Conservation (phyloP, 2,113 vertebrate genomes). For the Pogonocichla stellata region DNA sequence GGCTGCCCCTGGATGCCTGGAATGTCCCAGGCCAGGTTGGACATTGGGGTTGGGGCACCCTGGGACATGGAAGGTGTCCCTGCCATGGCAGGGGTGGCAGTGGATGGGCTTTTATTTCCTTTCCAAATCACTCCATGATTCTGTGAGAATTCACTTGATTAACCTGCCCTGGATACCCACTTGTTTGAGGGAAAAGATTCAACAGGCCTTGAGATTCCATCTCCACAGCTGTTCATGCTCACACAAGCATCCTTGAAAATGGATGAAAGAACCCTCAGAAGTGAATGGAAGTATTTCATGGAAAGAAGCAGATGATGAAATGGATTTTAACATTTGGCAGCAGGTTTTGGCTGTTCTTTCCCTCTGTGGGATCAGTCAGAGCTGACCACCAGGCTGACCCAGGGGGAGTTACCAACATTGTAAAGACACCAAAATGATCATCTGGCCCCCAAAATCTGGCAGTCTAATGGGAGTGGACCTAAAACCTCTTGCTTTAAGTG, state of each 20-base stretch:
- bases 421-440: background rate
- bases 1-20: background rate
- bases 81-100: background rate
- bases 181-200: background rate
- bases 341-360: background rate
- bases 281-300: background rate
- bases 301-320: background rate
- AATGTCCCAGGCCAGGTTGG: background rate
- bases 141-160: background rate
- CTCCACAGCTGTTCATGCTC: background rate
- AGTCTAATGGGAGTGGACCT: background rate
- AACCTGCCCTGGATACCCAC: background rate
- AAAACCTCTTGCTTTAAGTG: background rate
- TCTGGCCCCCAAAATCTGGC: background rate
- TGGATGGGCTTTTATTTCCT: background rate
- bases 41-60: rapidly evolving
- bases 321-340: background rate
- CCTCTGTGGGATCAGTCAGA: background rate
- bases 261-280: background rate
- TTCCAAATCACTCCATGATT: background rate
- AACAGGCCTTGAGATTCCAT: background rate
- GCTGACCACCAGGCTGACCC: background rate
- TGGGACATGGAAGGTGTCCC: background rate
- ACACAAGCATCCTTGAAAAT: background rate
- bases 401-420: rapidly evolving